Conservation (phyloP, 2,888 invertebrate genomes). For the Abrostola tripartita region DNA sequence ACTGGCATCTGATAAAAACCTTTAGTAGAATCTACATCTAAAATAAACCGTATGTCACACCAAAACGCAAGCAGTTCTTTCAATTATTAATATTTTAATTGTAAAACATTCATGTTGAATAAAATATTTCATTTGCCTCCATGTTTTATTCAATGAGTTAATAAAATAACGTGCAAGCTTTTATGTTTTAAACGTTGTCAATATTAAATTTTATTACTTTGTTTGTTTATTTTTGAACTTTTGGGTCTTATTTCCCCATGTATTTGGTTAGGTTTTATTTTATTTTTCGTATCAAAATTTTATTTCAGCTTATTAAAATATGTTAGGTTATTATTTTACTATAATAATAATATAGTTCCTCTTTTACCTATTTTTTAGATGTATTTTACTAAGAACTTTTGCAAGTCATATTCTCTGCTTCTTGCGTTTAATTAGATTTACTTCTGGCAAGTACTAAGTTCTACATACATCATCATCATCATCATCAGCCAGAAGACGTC, state of each 20-base stretch:
- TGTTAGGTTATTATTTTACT: no score
- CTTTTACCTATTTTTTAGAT: no score
- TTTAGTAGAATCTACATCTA: slow-evolving; percentile 12
- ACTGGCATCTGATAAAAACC: slow-evolving; percentile 4
- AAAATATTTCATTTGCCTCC: slow-evolving; percentile 43
- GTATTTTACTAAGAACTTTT: no score
- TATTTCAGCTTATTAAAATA: no score
- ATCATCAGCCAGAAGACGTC: no score
- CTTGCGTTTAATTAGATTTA: no score
- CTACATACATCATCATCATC: no score
- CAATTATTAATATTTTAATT: slow-evolving; percentile 7
- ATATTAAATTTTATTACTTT: slow-evolving; percentile 20
- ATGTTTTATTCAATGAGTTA: slow-evolving; percentile 36
- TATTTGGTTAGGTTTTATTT: neutral
- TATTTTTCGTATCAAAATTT: neutral
- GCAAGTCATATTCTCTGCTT: no score
- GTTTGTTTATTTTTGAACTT: slow-evolving; percentile 1
- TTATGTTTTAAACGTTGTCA: slow-evolving; percentile 45
- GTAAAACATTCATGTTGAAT: slow-evolving; percentile 30
- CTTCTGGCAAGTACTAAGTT: no score
- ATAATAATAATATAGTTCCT: no score
- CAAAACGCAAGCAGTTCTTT: neutral
- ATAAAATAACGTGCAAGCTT: slow-evolving; percentile 35
- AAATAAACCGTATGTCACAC: slow-evolving; percentile 24
- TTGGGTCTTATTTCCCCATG: neutral